Percentiles rank a stretch among this genome's conserved stretches.
Conservation (phyloP, 1,140 invertebrate genomes). For the Hermetia illucens region DNA sequence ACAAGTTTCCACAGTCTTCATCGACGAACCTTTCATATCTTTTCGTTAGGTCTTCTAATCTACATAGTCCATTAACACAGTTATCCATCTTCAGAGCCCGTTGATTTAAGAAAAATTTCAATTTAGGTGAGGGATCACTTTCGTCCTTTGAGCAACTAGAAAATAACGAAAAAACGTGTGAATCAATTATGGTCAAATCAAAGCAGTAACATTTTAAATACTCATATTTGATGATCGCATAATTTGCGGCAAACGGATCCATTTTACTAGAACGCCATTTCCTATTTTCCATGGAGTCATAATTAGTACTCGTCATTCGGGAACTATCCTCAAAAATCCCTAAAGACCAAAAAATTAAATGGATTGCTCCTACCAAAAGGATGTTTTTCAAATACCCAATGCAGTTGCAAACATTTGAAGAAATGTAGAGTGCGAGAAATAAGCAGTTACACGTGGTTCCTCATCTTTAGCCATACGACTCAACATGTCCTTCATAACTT, state of each 20-base stretch:
- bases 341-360: too few species aligned
- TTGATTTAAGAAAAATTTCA: too few species aligned
- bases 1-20: too few species aligned
- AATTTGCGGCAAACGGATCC: slow-evolving; percentile 54
- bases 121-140: too few species aligned
- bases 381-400: slow-evolving; percentile 50
- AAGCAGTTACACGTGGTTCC: slow-evolving; percentile 40
- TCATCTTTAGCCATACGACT: slow-evolving; percentile 30
- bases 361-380: too few species aligned
- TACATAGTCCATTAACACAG: too few species aligned
- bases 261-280: slow-evolving; percentile 54
- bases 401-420: slow-evolving; percentile 41
- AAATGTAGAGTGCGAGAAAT: slow-evolving; percentile 52
- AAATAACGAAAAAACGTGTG: too few species aligned
- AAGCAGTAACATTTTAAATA: slow-evolving; percentile 3
- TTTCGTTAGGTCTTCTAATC: too few species aligned
- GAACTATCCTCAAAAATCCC: slow-evolving; percentile 35
- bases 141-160: too few species aligned
- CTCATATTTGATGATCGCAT: slow-evolving; percentile 41
- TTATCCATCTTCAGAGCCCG: too few species aligned
- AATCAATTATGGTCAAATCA: too few species aligned
- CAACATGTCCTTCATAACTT: slow-evolving; percentile 44
- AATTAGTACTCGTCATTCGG: slow-evolving; percentile 46
- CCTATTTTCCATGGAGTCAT: slow-evolving; percentile 33
- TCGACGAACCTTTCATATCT: too few species aligned